Base-by-base conservation (phyloP, 2,888 invertebrate genomes). In the Synergus gifuensis region DNA sequence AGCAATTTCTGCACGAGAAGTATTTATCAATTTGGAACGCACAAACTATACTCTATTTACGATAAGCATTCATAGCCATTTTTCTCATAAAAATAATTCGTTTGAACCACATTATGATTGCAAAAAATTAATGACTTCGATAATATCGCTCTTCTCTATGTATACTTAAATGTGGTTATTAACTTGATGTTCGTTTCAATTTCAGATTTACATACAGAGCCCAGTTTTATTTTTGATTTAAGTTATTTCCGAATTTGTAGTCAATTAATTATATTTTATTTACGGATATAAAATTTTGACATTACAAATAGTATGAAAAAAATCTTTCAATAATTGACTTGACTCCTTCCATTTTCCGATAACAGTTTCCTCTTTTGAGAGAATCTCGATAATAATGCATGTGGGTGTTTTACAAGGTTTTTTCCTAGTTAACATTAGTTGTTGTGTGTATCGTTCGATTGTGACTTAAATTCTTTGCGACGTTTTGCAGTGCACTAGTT, bases 1-100 rank as follows among this genome's bases (percentile, higher is more conserved):
- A 66, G n/a, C n/a, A 66, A 66, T 66, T 66, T 66, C 16, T 66
- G n/a, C 11, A 11, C 12, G n/a, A 66, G 66, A 66, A 66, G 9
- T n/a, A 66, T 66, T 66, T 66, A 66, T 66, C 66, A 66, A 66
- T 66, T 66, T 66, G 7, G 18, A 66, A 66, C 18, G 66, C 66
- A 64, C 64, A 40, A 64, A 40, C 11, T 9, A n/a, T n/a, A 66
- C 42, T 66, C 4, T 66, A 4, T 66, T 42, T 40, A 66, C 66
- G 62, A 66, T 42, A 66, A 8, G n/a, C 36, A 66, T 16, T 66
- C 64, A 40, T 66, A 40, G 18, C 18, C 18, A 66, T 66, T 66
- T 66, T 66, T 44, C 66, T 66, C 40, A 42, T 44, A 66, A 66
- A 66, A 66, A 66, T 66, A 18, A 11, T 66, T 42, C 11, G 22